Evolutionary conservation across 2,113 vertebrate species (phyloP), one percentile per base, ranked within the genome.

Genomic region (Emydura subglobosa): DNA sequence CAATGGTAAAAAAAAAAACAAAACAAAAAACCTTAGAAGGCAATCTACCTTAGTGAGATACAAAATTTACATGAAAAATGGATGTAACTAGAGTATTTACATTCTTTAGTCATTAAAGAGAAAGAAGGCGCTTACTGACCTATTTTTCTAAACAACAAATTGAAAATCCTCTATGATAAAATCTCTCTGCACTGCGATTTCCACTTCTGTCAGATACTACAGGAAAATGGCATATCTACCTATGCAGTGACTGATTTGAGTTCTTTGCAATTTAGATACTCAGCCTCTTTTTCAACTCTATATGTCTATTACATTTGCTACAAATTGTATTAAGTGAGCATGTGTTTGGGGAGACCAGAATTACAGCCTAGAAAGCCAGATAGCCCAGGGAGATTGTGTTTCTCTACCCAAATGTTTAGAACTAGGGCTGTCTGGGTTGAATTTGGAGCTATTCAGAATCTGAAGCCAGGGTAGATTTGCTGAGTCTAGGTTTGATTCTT

Each of bases 131-230:
- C 93, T 97, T 98, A 93, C 94, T 94, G 97, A 97, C 96, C 94
- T 97, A 89, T 97, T 94, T 97, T 98, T 90, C 92, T 93, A 94
- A 97, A 95, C 93, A 98, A 98, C 89, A 97, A 97, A 98, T 97
- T 98, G 97, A 98, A 98, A 98, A 97, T 95, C 90, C 92, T 96
- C 96, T 34, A 87, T 93, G 97, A 98, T 97, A 98, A 98, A 98
- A 96, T 97, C 80, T 2, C 91, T 90, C 93, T 82, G 85, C 81
- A 72, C 94, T 95, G 92, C 97, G 97, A 97, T 97, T 97, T 97
- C 97, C 97, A 96, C 86, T 88, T 98, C 95, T 98, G 97, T 97
- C 97, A 97, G 95, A 96, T 88, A 79, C 93, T 82, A 79, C 54
- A 97, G 97, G 98, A 97, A 98, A 98, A 98, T 94, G 95, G 94